Conservation (phyloP, 2,797 vertebrate genomes). For the Falco berigora region DNA sequence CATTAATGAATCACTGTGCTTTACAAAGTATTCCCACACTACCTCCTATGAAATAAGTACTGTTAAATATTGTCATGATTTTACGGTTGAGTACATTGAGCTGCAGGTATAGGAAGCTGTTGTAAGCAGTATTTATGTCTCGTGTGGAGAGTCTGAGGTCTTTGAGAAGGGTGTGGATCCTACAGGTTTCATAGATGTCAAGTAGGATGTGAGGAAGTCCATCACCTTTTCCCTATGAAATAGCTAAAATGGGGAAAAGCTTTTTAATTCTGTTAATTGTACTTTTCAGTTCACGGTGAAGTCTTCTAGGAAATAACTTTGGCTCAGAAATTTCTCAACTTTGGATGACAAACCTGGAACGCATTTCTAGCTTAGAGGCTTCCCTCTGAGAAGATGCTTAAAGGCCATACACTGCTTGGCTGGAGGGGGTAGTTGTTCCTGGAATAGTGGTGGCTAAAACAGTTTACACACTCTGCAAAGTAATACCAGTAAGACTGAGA, state of each 20-base stretch:
- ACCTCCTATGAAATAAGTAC: neutral
- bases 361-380: neutral
- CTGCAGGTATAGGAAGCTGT: neutral
- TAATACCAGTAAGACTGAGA: neutral
- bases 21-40: neutral
- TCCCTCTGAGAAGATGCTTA: neutral
- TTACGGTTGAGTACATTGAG: neutral
- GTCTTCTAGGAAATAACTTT: neutral
- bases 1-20: neutral
- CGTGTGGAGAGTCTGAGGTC: neutral
- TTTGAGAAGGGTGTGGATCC: neutral
- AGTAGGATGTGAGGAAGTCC: neutral
- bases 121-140: neutral
- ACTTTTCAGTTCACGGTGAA: neutral
- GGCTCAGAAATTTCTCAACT: neutral
- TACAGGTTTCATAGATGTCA: neutral
- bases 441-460: neutral
- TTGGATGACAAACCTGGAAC: too few species aligned
- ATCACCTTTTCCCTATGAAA: neutral
- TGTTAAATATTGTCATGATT: neutral
- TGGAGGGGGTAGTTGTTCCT: conserved; percentile 10
- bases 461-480: neutral
- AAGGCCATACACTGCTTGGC: neutral
- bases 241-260: neutral
- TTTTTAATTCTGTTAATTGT: neutral